These are phyloP conservation scores for Desoria tigrina DNA, from an alignment of 2,888 invertebrate species.

Conservation along the genomic window DNA sequence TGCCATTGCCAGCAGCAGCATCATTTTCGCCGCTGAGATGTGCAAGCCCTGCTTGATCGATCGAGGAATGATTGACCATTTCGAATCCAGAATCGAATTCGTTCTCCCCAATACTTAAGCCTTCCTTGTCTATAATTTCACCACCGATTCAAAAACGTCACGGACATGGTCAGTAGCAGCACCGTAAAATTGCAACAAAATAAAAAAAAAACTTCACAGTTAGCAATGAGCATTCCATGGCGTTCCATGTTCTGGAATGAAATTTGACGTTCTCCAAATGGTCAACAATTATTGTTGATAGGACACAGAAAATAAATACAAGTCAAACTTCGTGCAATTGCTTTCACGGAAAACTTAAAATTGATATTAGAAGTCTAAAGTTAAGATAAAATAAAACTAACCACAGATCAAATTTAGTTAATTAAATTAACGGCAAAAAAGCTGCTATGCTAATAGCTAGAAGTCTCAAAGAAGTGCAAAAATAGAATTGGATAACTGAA, in stretches of 20 bases:
- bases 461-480: too few relatives aligned
- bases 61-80: slow-evolving; percentile 44
- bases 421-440: background rate
- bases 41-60: slow-evolving; percentile 19
- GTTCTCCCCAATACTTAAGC: slow-evolving; percentile 27
- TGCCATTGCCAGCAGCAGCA: slow-evolving; percentile 19
- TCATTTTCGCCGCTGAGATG: slow-evolving; percentile 21
- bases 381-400: too few relatives aligned
- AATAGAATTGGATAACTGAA: too few relatives aligned
- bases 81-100: slow-evolving; percentile 44
- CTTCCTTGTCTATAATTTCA: slow-evolving; percentile 18
- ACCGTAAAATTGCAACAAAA: background rate
- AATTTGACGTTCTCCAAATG: too few relatives aligned
- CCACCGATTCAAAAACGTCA: background rate
- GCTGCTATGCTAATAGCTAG: too few relatives aligned
- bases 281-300: too few relatives aligned
- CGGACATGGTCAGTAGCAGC: too few relatives aligned
- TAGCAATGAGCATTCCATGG: slow-evolving; percentile 5
- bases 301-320: too few relatives aligned
- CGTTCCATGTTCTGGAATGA: background rate
- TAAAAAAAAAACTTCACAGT: background rate
- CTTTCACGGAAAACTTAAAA: too few relatives aligned
- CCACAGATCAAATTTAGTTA: background rate
- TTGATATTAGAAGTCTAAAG: too few relatives aligned
- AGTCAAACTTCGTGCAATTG: too few relatives aligned